Evolutionary conservation across 2,113 vertebrate genomes (phyloP).

Genomic region (Lycaon pictus): DNA sequence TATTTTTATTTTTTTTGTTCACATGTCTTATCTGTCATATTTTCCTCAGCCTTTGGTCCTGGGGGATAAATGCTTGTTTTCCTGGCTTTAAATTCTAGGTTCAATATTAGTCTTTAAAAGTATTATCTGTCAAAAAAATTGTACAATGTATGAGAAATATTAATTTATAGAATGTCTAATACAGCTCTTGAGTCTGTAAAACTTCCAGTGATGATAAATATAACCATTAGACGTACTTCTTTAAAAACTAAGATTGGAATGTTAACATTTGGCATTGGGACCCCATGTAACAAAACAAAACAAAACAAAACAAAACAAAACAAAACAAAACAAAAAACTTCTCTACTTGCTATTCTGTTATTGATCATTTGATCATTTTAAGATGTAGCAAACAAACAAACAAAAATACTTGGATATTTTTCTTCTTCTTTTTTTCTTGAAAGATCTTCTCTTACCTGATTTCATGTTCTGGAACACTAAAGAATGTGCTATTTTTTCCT

Average conservation of each 20-base stretch:
- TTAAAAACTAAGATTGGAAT: neutral
- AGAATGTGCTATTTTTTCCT: constrained; percentile 76
- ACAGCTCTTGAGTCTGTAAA: neutral
- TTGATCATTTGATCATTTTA: constrained; percentile 55
- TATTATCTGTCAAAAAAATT: neutral
- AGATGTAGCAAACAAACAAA: constrained; percentile 22
- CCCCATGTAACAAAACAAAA: constrained; percentile 33
- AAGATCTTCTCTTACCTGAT: constrained; percentile 74
- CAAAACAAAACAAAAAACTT: neutral
- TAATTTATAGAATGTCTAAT: constrained; percentile 48
- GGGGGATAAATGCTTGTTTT: constrained; percentile 46
- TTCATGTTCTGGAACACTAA: constrained; percentile 61
- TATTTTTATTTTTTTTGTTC: neutral
- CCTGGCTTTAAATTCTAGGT: constrained; percentile 59
- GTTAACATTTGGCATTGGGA: neutral
- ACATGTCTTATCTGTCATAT: constrained; percentile 41
- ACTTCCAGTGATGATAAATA: neutral
- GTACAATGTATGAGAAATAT: neutral
- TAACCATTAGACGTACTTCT: neutral
- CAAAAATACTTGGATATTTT: constrained; percentile 38
- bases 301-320: neutral
- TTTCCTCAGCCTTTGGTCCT: neutral
- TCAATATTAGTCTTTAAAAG: constrained; percentile 49
- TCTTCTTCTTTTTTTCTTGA: constrained; percentile 9
- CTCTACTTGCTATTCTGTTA: neutral